Evolutionary conservation across 2,113 vertebrate genomes (phyloP), one percentile per base, ranked within the genome.

Genomic region (Cyphomyrus plagiostoma): DNA sequence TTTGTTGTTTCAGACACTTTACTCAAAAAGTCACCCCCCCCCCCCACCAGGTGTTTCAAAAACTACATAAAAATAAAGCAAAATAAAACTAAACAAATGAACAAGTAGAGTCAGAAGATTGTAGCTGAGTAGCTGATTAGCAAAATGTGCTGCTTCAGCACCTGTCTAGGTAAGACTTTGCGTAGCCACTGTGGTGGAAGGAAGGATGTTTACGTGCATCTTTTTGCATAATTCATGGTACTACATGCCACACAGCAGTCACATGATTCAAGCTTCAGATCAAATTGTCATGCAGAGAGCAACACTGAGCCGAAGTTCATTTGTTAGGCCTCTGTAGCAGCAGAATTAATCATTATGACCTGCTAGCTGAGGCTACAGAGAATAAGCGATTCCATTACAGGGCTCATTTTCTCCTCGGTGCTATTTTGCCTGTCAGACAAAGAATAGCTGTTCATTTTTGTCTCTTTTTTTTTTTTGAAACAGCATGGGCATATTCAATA

Each of bases 341-440:
- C 19, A 35, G 74, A 92, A 91, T 91, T 88, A 91, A 92, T 92
- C 90, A 88, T 86, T 87, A 66, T 91, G 89, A 91, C 90, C 91
- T 70, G 42, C 42, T 90, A 89, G 89, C 82, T 86, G 82, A 35
- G 83, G 89, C 48, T 90, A 83, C 83, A 5, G 66, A 84, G 62
- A 66, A 50, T 90, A 88, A 89, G 77, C 80, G 45, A 90, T 46
- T 19, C 83, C 80, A 85, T 88, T 49, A 88, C 84, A 88, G 66
- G 48, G 50, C 46, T 90, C 89, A 70, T 88, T 83, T 88, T 83
- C 48, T 46, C 26, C 13, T 89, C 46, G 45, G 48, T 15, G 21
- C 48, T 48, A 30, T 84, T 90, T 35, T 88, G 70, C 70, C 45
- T 82, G 88, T 82, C 70, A 80, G 21, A 46, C 30, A 87, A 53